Evolutionary conservation across 2,888 invertebrate genomes (phyloP).

Genomic region (Epicampocera succincta): DNA sequence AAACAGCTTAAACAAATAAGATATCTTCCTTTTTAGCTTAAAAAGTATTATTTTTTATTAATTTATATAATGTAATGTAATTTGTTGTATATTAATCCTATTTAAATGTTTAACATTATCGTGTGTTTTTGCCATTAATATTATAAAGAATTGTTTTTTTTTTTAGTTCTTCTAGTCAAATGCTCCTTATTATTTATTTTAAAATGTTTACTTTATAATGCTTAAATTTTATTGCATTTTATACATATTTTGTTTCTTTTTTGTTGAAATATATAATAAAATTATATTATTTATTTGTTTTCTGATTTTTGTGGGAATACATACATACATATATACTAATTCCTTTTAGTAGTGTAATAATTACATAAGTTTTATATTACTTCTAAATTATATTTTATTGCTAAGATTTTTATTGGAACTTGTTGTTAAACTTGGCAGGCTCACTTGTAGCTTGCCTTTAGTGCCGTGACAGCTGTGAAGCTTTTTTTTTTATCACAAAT

Average conservation of each 20-base stretch:
- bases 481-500: too few relatives aligned
- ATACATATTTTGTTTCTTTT: slow-evolving; percentile 15
- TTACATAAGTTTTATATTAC: slow-evolving; percentile 37
- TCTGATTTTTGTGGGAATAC: slow-evolving; percentile 44
- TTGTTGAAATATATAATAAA: slow-evolving; percentile 30
- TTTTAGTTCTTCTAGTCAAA: slow-evolving; percentile 67
- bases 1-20: slow-evolving; percentile 48
- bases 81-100: slow-evolving; percentile 61
- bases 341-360: slow-evolving; percentile 48
- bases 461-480: too few relatives aligned
- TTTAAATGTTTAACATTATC: slow-evolving; percentile 48
- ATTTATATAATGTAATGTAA: slow-evolving; percentile 53
- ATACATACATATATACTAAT: too few relatives aligned
- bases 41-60: slow-evolving; percentile 68
- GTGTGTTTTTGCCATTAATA: slow-evolving; percentile 60
- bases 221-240: slow-evolving; percentile 57
- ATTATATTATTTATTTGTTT: slow-evolving; percentile 39
- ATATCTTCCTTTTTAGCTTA: slow-evolving; percentile 65
- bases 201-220: slow-evolving; percentile 48
- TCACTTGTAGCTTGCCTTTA: too few relatives aligned
- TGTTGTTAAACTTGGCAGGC: too few relatives aligned
- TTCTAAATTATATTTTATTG: slow-evolving; percentile 55
- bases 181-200: slow-evolving; percentile 61
- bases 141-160: slow-evolving; percentile 29
- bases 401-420: slow-evolving; percentile 48